Conservation (phyloP, 2,797 vertebrate species). For the Amazona ochrocephala region DNA sequence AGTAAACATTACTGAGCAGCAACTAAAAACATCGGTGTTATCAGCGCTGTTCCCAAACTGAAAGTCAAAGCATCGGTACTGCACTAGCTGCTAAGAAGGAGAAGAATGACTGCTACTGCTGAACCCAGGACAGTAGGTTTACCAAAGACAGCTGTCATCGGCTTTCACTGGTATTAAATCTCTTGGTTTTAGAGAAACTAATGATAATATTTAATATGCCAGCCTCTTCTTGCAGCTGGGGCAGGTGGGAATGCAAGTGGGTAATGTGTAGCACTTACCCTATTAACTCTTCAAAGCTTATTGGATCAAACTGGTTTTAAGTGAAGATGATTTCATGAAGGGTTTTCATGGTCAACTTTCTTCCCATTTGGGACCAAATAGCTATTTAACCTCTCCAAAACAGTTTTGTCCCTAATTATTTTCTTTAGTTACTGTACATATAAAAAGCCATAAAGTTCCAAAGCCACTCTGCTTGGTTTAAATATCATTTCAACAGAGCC, state of each 20-base stretch:
- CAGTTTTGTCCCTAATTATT: not conserved
- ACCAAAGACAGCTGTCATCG: not conserved
- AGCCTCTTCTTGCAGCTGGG: not conserved
- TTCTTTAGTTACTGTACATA: not conserved
- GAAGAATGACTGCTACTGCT: too few relatives aligned
- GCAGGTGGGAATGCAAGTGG: not conserved
- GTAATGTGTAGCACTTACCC: accelerated
- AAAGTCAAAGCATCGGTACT: too few relatives aligned
- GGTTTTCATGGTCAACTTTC: not conserved
- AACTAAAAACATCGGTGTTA: too few relatives aligned
- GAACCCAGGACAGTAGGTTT: not conserved
- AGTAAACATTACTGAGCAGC: too few relatives aligned
- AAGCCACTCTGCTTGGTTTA: not conserved
- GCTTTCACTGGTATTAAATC: not conserved
- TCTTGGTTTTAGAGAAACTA: not conserved
- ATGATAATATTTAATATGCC: not conserved
- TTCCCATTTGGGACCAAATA: not conserved
- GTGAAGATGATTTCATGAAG: not conserved
- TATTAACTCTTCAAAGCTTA: not conserved
- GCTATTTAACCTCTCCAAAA: not conserved
- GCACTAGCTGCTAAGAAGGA: too few relatives aligned
- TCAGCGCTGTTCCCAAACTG: too few relatives aligned
- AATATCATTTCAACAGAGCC: not conserved
- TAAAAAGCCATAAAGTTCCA: not conserved
- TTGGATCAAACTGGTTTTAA: not conserved